Evolutionary conservation across 2,888 invertebrate genomes (phyloP), one percentile per base, ranked within the genome.

Genomic region (Ormia ochracea): DNA sequence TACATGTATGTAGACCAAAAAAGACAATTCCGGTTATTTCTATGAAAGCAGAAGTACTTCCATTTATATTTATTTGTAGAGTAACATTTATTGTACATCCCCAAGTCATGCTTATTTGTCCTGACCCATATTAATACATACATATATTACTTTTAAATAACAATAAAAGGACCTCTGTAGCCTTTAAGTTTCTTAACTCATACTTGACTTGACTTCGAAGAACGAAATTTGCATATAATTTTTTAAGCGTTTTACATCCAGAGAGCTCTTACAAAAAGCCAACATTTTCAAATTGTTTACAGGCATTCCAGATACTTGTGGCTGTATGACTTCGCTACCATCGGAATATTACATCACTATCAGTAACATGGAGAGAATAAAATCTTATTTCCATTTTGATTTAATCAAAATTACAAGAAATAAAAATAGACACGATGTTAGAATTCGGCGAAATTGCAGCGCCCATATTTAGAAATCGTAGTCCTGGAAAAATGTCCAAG

Each of bases 381-480:
- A 48, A 59, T 70, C 58, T 69, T 59, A 59, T 69, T 69, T 58
- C 36, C 58, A 69, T 69, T 69, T 58, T 28, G 48, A 58, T 69
- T 58, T 69, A 19, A 28, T 69, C 9, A 58, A 33, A 45, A 36
- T 23, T 17, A 14, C 31, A 33, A 31, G n/a, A 50, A 41, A 23
- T 23, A 36, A 31, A 19, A 1, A 12, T 31, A 43, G 5, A 4
- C 41, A 45, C 14, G 17, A 17, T 4, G 19, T 19, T 31, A 19
- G 9, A 28, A 19, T 21, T n/a, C 14, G 12, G 28, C 0, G n/a
- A n/a, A n/a, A n/a, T n/a, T n/a, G n/a, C n/a, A n/a, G n/a, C n/a
- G n/a, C n/a, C n/a, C n/a, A n/a, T n/a, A n/a, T n/a, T n/a, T n/a
- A n/a, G n/a, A n/a, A n/a, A n/a, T n/a, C n/a, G n/a, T n/a, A n/a